Conservation (phyloP, 1,140 invertebrate genomes). For the Bombus turneri region DNA sequence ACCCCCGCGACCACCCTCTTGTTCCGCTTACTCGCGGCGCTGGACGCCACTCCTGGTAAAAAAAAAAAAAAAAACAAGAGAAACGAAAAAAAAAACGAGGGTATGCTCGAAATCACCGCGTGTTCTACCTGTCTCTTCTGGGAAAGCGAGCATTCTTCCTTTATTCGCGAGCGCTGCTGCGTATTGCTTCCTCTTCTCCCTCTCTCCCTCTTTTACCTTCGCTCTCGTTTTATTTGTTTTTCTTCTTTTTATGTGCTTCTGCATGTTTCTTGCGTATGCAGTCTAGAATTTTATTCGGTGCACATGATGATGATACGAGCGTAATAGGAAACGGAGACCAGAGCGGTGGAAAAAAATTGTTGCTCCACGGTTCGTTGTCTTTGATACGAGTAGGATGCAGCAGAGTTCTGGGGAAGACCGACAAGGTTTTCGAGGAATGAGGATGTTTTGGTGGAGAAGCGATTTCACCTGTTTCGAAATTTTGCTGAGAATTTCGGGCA, state of each 20-base stretch:
- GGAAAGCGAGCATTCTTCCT: constrained; percentile 21
- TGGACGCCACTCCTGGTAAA: constrained; percentile 52
- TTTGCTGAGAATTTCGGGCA: neutral
- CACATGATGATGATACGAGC: constrained; percentile 21
- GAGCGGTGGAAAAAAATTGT: constrained; percentile 18
- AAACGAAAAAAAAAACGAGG: constrained; percentile 4
- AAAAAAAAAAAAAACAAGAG: constrained; percentile 21
- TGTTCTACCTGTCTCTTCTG: constrained; percentile 44
- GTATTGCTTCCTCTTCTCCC: neutral
- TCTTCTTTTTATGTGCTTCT: neutral
- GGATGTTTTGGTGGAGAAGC: neutral
- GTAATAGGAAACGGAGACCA: constrained; percentile 44
- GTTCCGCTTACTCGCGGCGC: constrained; percentile 38
- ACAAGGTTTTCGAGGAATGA: neutral
- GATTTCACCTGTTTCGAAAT: neutral
- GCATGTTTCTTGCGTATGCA: neutral
- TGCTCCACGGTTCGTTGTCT: constrained; percentile 11
- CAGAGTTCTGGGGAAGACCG: neutral
- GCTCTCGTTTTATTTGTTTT: neutral
- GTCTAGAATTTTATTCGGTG: constrained; percentile 35
- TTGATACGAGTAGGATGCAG: neutral
- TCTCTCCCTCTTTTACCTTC: neutral
- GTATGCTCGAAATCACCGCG: constrained; percentile 26
- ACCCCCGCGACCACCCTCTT: constrained; percentile 1
- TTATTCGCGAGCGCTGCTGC: neutral